Base-by-base conservation (phyloP, 2,888 invertebrate genomes). In the Sphaeridia pumilis region DNA sequence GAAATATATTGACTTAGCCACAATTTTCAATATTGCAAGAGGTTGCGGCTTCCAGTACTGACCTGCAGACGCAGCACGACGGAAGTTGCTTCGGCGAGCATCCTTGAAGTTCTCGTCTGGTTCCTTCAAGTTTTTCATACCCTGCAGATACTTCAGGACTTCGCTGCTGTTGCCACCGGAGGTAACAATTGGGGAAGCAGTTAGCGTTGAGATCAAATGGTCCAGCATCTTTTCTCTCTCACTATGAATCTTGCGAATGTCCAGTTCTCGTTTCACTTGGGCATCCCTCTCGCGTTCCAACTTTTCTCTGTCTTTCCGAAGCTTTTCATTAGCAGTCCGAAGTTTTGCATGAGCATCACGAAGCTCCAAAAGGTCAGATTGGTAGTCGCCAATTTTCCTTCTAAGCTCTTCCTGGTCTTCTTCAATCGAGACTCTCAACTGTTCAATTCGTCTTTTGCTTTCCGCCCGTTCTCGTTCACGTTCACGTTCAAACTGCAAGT, bases 281-380 rank as follows among this genome's bases (percentile, higher is more conserved):
- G 76, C 75, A 60, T 84, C 84, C 51, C 86, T 76, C 67, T 88
- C 89, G 61, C 81, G 79, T 66, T 89, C 89, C 67, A 84, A 80
- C 1, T 86, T 76, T 67, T 90, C 89, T 58, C 87, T 84, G 70
- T 92, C 92, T 34, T 88, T 76, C 46, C 89, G 77, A 59, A 92
- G 74, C 67, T 90, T 88, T 68, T 92, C 92, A 69, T 89, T 90
- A 26, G 89, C 87, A 3, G 89, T 89, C 52, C 90, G 76, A 59
- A 92, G 71, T 70, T 90, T 90, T 2, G 90, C 89, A 70, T 92
- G 90, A 21, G 89, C 89, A 70, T 92, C 92, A 25, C 90, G 77
- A 48, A 92, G 70, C 71, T 92, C 92, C 49, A 90, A 70, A 43
- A 92, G 73, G 72, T 92, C 90, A 68, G 86, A 87, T 70, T 90